phyloP scores from a whole-genome alignment of 2,888 invertebrate species.

The Thereva unica region DNA sequence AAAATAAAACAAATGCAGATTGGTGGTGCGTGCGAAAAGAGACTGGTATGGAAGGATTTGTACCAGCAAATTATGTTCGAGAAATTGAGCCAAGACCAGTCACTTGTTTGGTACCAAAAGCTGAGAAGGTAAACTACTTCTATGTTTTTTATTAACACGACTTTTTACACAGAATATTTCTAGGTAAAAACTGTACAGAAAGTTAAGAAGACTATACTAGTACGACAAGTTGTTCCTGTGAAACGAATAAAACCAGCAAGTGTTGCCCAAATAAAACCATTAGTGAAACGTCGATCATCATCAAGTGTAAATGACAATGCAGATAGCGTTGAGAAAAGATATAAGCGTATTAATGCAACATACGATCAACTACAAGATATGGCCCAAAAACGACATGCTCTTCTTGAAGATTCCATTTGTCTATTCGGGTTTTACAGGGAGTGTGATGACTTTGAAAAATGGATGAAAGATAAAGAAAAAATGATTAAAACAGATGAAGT shows the following conservation, averaged over 20 bases:
- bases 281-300: conserved; percentile 56
- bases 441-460: conserved; percentile 96
- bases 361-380: conserved; percentile 81
- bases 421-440: conserved; percentile 93
- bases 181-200: conserved; percentile 71
- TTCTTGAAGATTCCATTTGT: conserved; percentile 89
- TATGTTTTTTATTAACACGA: neutral
- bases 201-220: conserved; percentile 87
- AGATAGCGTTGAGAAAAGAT: conserved; percentile 79
- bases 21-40: conserved; percentile 99
- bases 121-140: conserved; percentile 70
- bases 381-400: conserved; percentile 77
- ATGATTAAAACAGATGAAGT: conserved; percentile 79
- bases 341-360: conserved; percentile 76
- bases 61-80: conserved; percentile 94
- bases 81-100: conserved; percentile 89
- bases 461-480: conserved; percentile 95
- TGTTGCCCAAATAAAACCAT: conserved; percentile 53
- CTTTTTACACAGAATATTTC: neutral
- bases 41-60: conserved; percentile 92
- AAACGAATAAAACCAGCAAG: conserved; percentile 63
- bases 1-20: conserved; percentile 94
- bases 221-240: conserved; percentile 82
- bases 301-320: conserved; percentile 63
- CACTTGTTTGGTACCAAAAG: conserved; percentile 78